Conservation (phyloP, 1,140 invertebrate species). For the Drosophila pachea region DNA sequence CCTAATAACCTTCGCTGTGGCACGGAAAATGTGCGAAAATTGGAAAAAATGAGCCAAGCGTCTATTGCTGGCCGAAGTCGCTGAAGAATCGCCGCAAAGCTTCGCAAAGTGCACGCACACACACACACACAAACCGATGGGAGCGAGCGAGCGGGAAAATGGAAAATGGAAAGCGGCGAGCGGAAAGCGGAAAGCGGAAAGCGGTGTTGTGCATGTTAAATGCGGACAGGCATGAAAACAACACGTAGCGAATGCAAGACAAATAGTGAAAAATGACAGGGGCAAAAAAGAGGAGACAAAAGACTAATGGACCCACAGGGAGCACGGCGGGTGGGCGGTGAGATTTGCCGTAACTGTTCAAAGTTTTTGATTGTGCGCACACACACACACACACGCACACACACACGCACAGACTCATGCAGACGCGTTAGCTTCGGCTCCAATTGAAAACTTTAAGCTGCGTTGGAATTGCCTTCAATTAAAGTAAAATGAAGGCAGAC, state of each 20-base stretch:
- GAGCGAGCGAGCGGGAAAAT: not conserved
- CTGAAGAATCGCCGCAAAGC: conserved; percentile 19
- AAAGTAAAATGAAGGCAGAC: too few relatives aligned
- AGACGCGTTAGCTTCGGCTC: not conserved
- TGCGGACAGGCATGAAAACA: conserved; percentile 42
- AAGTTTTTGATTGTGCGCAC: conserved; percentile 22
- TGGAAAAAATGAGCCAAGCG: conserved; percentile 17
- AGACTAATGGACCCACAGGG: conserved; percentile 33
- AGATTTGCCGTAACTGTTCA: conserved; percentile 34
- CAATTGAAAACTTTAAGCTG: not conserved
- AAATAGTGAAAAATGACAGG: conserved; percentile 67
- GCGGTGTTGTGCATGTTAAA: conserved; percentile 68
- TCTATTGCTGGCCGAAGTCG: conserved; percentile 45
- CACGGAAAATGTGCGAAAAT: conserved; percentile 14
- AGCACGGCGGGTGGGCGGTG: not conserved
- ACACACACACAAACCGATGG: not conserved
- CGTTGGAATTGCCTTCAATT: too few relatives aligned
- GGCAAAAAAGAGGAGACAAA: conserved; percentile 2
- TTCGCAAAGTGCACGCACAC: not conserved
- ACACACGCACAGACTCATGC: not conserved
- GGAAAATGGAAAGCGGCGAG: not conserved
- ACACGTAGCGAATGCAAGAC: conserved; percentile 59
- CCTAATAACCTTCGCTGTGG: not conserved
- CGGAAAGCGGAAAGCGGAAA: conserved; percentile 7
- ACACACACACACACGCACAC: conserved; percentile 10